Base-by-base conservation (phyloP, 2,113 vertebrate genomes). In the Phalacrocorax carbo region DNA sequence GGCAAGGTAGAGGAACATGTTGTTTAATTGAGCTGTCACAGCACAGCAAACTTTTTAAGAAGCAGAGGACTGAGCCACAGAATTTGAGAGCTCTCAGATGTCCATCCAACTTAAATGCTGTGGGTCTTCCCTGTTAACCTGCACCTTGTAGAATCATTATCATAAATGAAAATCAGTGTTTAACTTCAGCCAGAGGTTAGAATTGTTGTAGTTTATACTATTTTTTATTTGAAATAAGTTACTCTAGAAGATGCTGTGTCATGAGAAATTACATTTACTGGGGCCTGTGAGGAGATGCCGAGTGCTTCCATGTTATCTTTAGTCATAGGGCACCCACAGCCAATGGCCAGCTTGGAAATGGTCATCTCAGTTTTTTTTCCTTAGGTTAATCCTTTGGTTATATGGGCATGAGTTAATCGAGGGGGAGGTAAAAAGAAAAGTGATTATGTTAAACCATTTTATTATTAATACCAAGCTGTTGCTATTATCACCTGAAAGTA, bases 181-280 rank as follows among this genome's bases (percentile, higher is more conserved):
- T 49, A 68, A 16, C 26, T 76, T 76, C 1, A 6, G 36, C 49
- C 15, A 29, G 36, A 61, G 15, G 14, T 79, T 16, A 36, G 57
- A 69, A 62, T 44, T 75, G n/a, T 76, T 83, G 21, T 32, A 1
- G 6, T 69, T 60, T 23, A 7, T 20, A 4, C 11, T 40, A 22
- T 4, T 25, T 61, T 62, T 90, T 54, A 42, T 81, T 84, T 70
- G 21, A 81, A 84, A 23, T 22, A 60, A 46, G 23, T 89, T 40
- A 49, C 14, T 46, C 10, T 44, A 57, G 13, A 62, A 58, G 27
- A 49, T 49, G 30, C 5, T 73, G 6, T 0, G 0, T 86, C 0
- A 38, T 60, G 49, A 69, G 54, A 76, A 69, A 61, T 34, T 34
- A 32, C 0, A 0, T 90, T 82, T 7, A 20, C 49, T 48, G 26